phyloP scores from a whole-genome alignment of 2,113 vertebrate genomes.

The Python bivittatus region DNA sequence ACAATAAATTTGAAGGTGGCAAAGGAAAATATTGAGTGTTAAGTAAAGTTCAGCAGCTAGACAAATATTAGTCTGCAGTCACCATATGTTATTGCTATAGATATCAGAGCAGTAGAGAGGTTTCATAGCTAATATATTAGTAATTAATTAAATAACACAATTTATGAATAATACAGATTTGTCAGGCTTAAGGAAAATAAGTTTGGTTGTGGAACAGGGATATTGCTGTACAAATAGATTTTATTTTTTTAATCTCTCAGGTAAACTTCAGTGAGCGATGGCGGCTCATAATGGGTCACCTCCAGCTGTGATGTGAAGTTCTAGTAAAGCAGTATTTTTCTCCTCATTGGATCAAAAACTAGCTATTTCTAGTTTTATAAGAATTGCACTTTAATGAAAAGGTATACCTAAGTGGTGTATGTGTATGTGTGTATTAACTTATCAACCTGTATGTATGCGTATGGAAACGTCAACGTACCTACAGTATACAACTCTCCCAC shows the following conservation, averaged over 20 bases:
- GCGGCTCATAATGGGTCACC: slow-evolving; percentile 58
- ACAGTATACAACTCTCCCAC: slow-evolving; percentile 28
- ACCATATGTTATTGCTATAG: not conserved
- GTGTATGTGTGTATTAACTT: slow-evolving; percentile 2
- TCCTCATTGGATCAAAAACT: slow-evolving; percentile 59
- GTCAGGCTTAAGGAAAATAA: slow-evolving; percentile 6
- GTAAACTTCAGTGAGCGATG: slow-evolving; percentile 63
- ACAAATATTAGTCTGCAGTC: not conserved
- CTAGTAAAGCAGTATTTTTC: slow-evolving; percentile 61
- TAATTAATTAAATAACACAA: not conserved
- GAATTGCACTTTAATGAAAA: slow-evolving; percentile 62
- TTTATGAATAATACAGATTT: not conserved
- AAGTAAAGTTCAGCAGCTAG: not conserved
- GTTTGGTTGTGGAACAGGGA: slow-evolving; percentile 39
- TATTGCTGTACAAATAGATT: slow-evolving; percentile 57
- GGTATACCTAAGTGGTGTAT: slow-evolving; percentile 46
- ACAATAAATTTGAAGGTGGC: not conserved
- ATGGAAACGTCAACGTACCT: slow-evolving; percentile 6
- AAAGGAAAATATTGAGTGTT: not conserved
- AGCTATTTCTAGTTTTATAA: slow-evolving; percentile 63
- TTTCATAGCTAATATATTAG: not conserved
- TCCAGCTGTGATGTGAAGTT: slow-evolving; percentile 60
- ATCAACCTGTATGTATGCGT: not conserved
- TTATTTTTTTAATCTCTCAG: slow-evolving; percentile 68
- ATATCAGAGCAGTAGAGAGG: not conserved